Percentiles rank a stretch among this genome's conserved stretches.
Evolutionary conservation across 1,140 invertebrate species (phyloP).

Genomic region (Panulirus ornatus): DNA sequence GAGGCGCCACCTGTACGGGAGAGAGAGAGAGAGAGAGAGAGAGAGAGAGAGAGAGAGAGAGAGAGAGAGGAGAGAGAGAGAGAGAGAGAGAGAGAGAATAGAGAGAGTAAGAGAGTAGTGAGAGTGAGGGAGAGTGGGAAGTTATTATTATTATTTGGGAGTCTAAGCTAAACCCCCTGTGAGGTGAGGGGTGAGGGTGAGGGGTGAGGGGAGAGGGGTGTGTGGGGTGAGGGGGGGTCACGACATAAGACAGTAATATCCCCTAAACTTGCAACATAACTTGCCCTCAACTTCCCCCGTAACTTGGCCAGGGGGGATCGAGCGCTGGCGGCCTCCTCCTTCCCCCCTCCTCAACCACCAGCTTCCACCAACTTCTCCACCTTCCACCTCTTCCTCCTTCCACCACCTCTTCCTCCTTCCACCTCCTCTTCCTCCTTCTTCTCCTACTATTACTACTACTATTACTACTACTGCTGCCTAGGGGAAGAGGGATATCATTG

Average conservation of each 20-base stretch:
- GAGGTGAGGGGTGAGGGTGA: not conserved
- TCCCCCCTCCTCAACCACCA: not conserved
- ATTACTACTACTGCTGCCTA: no score
- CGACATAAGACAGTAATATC: conserved; percentile 59
- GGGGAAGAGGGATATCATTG: no score
- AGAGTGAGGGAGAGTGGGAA: not conserved
- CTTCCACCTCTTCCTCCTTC: not conserved
- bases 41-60: conserved; percentile 2
- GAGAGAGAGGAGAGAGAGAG: not conserved
- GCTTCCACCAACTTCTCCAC: not conserved
- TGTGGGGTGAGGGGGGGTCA: not conserved
- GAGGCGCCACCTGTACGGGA: not conserved
- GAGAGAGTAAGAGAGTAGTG: not conserved
- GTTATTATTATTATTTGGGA: conserved; percentile 6
- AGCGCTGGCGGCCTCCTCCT: not conserved
- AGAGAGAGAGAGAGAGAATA: not conserved
- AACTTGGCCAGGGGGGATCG: conserved; percentile 33
- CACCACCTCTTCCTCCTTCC: no score
- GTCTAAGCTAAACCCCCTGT: no score
- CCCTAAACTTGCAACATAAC: conserved; percentile 67
- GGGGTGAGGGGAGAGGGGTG: not conserved
- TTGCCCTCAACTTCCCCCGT: conserved; percentile 63
- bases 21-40: conserved; percentile 19
- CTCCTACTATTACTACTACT: not conserved
- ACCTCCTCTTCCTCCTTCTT: not conserved